phyloP scores from a whole-genome alignment of 2,888 invertebrate genomes.

The Diadegma fenestrale region DNA sequence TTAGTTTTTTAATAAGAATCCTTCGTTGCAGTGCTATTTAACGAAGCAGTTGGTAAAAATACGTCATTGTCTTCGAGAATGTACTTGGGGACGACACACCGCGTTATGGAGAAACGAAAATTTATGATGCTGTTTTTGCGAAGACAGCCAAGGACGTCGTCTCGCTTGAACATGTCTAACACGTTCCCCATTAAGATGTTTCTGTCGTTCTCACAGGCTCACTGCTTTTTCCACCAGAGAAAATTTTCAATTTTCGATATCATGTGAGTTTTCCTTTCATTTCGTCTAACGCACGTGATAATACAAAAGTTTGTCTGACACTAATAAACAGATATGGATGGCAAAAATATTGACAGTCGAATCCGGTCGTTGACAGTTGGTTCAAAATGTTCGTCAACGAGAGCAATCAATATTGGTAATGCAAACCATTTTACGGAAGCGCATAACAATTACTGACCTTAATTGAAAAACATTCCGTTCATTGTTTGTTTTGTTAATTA shows the following conservation, averaged over 20 bases:
- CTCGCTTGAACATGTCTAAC: neutral
- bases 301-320: neutral
- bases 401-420: neutral
- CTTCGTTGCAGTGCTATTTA: too few species aligned
- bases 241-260: constrained; percentile 11
- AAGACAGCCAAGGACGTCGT: constrained; percentile 20
- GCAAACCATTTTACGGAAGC: neutral
- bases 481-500: neutral
- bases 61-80: neutral
- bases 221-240: neutral
- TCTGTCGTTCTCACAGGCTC: neutral
- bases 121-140: constrained; percentile 47
- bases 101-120: constrained; percentile 51
- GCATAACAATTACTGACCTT: neutral
- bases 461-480: neutral
- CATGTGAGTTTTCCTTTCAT: neutral
- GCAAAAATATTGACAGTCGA: too few species aligned
- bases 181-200: neutral
- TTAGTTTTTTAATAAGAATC: too few species aligned
- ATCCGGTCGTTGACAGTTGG: too few species aligned
- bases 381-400: too few species aligned
- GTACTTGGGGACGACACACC: neutral
- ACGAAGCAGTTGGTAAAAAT: too few species aligned
- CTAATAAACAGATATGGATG: neutral
- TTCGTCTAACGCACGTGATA: neutral